Conservation (phyloP, 1,140 invertebrate genomes). For the Cepaea nemoralis region DNA sequence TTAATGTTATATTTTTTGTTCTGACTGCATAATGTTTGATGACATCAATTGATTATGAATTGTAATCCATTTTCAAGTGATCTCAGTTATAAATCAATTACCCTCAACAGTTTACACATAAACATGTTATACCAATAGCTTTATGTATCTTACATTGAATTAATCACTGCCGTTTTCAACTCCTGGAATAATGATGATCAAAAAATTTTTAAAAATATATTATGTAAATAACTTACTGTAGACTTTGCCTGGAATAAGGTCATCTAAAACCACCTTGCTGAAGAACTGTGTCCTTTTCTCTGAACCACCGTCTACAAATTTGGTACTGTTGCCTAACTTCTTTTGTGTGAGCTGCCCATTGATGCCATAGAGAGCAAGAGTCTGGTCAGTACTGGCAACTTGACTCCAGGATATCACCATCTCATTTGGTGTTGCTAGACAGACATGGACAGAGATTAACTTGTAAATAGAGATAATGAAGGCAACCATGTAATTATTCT, state of each 20-base stretch:
- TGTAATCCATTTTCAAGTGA: no score
- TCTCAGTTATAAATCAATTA: no score
- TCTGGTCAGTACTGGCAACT: slow-evolving; percentile 77
- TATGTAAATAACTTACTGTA: slow-evolving; percentile 76
- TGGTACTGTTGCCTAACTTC: slow-evolving; percentile 76
- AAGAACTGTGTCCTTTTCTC: slow-evolving; percentile 83
- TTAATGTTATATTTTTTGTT: no score
- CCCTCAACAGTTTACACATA: no score
- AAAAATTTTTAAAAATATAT: no score
- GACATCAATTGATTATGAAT: no score
- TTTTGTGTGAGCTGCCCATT: slow-evolving; percentile 52
- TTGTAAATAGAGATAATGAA: neutral
- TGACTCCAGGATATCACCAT: slow-evolving; percentile 94
- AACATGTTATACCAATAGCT: no score
- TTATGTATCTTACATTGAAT: no score
- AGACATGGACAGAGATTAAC: no score
- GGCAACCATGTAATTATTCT: neutral
- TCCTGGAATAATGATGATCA: no score
- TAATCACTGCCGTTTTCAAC: no score
- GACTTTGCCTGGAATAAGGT: slow-evolving; percentile 76
- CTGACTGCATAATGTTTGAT: no score
- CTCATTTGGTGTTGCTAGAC: slow-evolving; percentile 77
- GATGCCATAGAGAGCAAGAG: slow-evolving; percentile 84
- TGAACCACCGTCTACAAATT: slow-evolving; percentile 86
- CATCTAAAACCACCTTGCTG: slow-evolving; percentile 79